phyloP scores from a whole-genome alignment of 2,797 vertebrate genomes.

The Manis crassicaudata region DNA sequence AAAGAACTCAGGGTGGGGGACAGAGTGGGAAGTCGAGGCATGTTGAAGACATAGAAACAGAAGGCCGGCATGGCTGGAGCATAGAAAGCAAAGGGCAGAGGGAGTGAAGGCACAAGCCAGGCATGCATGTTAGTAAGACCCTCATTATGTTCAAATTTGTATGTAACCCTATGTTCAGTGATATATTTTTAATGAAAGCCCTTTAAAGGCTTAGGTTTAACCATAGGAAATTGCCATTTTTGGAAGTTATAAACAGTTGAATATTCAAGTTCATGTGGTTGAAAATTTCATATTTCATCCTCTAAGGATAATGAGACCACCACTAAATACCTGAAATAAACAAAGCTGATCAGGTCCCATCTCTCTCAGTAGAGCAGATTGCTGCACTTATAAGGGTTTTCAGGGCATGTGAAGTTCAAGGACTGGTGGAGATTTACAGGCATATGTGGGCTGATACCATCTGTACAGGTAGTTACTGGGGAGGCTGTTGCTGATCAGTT shows the following conservation, averaged over 20 bases:
- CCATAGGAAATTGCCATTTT: neutral
- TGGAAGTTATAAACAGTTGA: neutral
- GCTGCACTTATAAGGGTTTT: neutral
- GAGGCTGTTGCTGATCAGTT: neutral
- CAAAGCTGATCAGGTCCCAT: neutral
- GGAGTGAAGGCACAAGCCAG: neutral
- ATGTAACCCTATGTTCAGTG: neutral
- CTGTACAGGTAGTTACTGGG: neutral
- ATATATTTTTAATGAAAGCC: neutral
- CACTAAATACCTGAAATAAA: neutral
- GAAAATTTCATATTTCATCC: neutral
- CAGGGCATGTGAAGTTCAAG: neutral
- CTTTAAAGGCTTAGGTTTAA: neutral
- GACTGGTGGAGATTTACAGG: neutral
- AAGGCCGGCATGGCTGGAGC: too few relatives aligned
- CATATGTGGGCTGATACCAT: fast-evolving
- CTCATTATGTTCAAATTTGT: neutral
- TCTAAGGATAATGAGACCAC: neutral
- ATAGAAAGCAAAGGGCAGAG: too few relatives aligned
- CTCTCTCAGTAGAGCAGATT: neutral
- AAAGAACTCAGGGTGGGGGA: neutral
- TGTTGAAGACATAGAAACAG: neutral
- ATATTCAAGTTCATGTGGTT: neutral
- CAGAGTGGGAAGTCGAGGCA: neutral
- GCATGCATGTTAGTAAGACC: too few relatives aligned